Evolutionary conservation across 64 coral and sea anemone genomes (phyloP).

Genomic region (Stichodactyla mertensii): DNA sequence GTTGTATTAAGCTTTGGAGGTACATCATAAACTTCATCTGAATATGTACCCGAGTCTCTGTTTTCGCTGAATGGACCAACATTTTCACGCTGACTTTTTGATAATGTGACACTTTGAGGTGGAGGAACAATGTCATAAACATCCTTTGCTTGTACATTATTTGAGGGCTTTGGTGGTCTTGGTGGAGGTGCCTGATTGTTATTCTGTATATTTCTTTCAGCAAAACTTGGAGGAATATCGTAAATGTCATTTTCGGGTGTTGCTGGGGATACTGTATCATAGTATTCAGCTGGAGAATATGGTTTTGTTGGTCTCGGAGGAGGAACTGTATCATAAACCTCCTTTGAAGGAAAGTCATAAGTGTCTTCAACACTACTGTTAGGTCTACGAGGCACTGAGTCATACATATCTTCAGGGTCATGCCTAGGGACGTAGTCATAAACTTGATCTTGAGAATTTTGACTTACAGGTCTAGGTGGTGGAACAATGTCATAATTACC

Average conservation of each 20-base stretch:
- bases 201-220: not conserved
- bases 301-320: not conserved
- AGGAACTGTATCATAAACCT: constrained; percentile 51
- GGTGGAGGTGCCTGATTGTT: not conserved
- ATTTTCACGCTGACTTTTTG: not conserved
- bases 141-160: constrained; percentile 23
- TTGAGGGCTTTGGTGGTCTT: not conserved
- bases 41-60: constrained; percentile 17
- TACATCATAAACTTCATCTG: constrained; percentile 40
- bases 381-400: constrained; percentile 8
- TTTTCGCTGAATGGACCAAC: not conserved
- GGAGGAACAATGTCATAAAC: constrained; percentile 44
- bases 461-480: constrained; percentile 6
- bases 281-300: not conserved
- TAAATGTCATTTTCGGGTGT: not conserved
- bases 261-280: constrained; percentile 22
- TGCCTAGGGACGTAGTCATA: constrained; percentile 15
- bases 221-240: constrained; percentile 3
- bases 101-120: not conserved
- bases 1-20: constrained; percentile 20
- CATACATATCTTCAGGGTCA: constrained; percentile 6
- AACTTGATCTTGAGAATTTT: not conserved
- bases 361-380: not conserved
- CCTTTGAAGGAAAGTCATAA: constrained; percentile 33
- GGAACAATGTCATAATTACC: constrained; percentile 43